These are phyloP conservation scores for Varanus salvator DNA, from an alignment of 2,113 vertebrate species.

Conservation along the genomic window DNA sequence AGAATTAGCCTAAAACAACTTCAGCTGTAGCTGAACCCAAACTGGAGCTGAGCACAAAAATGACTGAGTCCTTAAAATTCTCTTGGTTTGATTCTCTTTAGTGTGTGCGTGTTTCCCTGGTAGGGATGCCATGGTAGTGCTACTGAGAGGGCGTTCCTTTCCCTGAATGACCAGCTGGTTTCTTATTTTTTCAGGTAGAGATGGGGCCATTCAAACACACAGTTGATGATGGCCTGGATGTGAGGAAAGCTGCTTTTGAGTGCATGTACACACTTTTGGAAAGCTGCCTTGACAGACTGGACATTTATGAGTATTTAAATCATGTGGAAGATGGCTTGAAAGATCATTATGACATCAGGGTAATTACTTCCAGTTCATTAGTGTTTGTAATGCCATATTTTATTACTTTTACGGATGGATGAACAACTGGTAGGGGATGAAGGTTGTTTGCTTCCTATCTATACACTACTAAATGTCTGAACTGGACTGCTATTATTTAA, in stretches of 20 bases:
- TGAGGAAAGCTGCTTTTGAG: constrained; percentile 94
- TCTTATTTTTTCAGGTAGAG: constrained; percentile 84
- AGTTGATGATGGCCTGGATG: constrained; percentile 91
- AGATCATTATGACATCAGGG: constrained; percentile 95
- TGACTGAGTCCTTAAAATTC: not conserved
- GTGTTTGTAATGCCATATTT: not conserved
- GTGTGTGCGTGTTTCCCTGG: not conserved
- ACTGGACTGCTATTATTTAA: not conserved
- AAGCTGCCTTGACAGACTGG: constrained; percentile 89
- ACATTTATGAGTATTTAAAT: constrained; percentile 91
- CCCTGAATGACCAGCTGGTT: not conserved
- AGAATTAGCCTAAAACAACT: not conserved
- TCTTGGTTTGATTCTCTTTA: not conserved
- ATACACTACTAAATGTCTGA: not conserved
- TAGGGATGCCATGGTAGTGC: not conserved
- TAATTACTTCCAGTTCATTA: constrained; percentile 53
- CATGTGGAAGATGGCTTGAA: constrained; percentile 94
- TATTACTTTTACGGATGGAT: not conserved
- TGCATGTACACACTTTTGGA: constrained; percentile 95
- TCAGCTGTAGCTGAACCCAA: not conserved
- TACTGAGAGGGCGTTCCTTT: not conserved
- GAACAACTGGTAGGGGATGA: not conserved
- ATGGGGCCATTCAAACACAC: constrained; percentile 98
- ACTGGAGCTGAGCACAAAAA: not conserved
- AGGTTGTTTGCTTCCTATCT: not conserved